A percentile compares a stretch with the other conserved stretches of the same genome.
phyloP scores from a whole-genome alignment of 1,140 invertebrate genomes.

The Tenebrio molitor region DNA sequence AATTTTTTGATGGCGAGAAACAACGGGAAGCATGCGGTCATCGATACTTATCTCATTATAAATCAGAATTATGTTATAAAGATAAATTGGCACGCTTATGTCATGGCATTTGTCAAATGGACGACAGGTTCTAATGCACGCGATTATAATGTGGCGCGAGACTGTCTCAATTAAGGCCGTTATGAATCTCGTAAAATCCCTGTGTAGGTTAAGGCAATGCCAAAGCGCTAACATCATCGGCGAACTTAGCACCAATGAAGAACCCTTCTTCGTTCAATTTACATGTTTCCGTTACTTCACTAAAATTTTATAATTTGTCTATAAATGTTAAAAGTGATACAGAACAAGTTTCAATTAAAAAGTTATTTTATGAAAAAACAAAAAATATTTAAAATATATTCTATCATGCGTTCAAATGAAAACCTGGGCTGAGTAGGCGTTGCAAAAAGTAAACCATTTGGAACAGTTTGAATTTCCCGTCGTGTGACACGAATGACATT shows the following conservation, averaged over 20 bases:
- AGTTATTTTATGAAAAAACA: too few species aligned
- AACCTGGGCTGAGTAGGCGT: too few species aligned
- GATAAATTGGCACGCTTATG: conserved; percentile 62
- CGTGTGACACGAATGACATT: too few species aligned
- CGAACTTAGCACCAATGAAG: neutral
- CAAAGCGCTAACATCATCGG: neutral
- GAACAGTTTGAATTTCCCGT: too few species aligned
- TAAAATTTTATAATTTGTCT: too few species aligned
- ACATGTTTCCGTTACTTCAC: too few species aligned
- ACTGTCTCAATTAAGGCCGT: conserved; percentile 24
- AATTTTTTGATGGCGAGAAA: conserved; percentile 51
- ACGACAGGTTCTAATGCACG: conserved; percentile 34
- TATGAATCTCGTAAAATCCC: conserved; percentile 15
- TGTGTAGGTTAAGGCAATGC: conserved; percentile 8
- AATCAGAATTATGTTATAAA: conserved; percentile 63
- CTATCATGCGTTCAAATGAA: too few species aligned
- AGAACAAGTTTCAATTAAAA: too few species aligned
- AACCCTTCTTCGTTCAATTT: too few species aligned
- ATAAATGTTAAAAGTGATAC: too few species aligned
- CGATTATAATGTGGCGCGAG: conserved; percentile 28
- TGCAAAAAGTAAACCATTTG: too few species aligned
- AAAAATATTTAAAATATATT: too few species aligned
- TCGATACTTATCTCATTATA: conserved; percentile 62
- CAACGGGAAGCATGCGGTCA: conserved; percentile 63
- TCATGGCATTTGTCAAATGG: conserved; percentile 49